These are phyloP conservation scores for Cottus gobio DNA, from an alignment of 2,113 vertebrate genomes.

Conservation along the genomic window DNA sequence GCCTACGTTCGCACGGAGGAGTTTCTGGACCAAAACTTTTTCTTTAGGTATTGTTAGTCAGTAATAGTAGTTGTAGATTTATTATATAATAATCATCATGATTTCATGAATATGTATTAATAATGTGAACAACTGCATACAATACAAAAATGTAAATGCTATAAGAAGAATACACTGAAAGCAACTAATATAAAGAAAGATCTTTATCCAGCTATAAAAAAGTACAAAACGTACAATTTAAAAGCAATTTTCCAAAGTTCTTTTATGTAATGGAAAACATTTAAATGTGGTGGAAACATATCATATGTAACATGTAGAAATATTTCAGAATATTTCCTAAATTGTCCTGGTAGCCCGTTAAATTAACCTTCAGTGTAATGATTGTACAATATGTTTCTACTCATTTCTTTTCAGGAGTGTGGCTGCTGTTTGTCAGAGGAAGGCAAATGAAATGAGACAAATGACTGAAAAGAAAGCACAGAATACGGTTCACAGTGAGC, in stretches of 20 bases:
- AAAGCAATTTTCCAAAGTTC: neutral
- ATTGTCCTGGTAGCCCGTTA: neutral
- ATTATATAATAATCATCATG: neutral
- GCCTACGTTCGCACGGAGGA: conserved; percentile 85
- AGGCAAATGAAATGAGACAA: neutral
- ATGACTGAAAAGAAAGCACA: neutral
- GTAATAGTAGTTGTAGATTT: neutral
- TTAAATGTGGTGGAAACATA: neutral
- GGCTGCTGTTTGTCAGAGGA: neutral
- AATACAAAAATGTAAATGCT: neutral
- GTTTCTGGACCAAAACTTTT: conserved; percentile 84
- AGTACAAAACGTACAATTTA: neutral
- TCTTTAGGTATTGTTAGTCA: conserved; percentile 77
- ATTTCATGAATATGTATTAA: neutral
- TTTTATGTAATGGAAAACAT: neutral
- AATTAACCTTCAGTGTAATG: neutral
- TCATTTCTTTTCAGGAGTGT: neutral
- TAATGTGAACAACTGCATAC: neutral
- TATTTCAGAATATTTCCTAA: neutral
- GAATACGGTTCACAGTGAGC: neutral
- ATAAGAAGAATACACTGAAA: neutral
- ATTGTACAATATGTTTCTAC: neutral
- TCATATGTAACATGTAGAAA: neutral
- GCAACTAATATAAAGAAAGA: neutral
- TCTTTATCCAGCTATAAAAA: neutral